These are phyloP conservation scores for Paraplagusia blochii DNA, from an alignment of 2,113 vertebrate species.

Conservation along the genomic window DNA sequence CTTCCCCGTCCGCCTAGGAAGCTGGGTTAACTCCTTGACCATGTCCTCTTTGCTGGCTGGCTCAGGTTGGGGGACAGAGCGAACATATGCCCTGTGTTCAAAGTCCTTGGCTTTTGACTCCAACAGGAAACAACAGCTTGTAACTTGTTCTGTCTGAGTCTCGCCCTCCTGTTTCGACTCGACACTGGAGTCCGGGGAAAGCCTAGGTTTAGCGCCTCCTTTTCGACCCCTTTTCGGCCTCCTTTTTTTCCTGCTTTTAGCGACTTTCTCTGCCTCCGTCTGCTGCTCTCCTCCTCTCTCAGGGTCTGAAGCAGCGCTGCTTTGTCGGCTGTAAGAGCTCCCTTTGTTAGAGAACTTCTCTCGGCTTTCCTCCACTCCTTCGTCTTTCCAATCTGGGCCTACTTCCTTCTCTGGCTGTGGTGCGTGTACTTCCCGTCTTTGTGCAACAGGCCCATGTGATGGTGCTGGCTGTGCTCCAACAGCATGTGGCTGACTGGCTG, in stretches of 20 bases:
- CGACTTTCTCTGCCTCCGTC: constrained; percentile 13
- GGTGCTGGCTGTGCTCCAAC: constrained; percentile 48
- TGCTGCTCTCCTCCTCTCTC: constrained; percentile 20
- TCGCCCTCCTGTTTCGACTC: constrained; percentile 36
- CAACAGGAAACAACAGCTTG: neutral
- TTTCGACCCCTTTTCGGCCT: constrained; percentile 39
- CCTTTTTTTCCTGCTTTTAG: constrained; percentile 37
- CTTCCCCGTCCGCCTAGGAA: constrained; percentile 38
- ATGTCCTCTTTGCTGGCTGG: constrained; percentile 16
- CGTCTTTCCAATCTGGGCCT: constrained; percentile 35
- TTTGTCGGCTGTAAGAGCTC: constrained; percentile 24
- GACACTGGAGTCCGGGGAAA: constrained; percentile 38
- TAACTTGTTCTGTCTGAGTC: constrained; percentile 8
- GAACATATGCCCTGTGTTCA: constrained; percentile 9
- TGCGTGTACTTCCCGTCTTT: constrained; percentile 49
- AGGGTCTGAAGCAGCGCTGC: constrained; percentile 16
- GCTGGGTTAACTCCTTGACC: constrained; percentile 32
- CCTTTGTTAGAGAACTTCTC: constrained; percentile 20
- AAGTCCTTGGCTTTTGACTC: constrained; percentile 14
- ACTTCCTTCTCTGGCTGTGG: constrained; percentile 37
- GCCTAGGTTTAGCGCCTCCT: constrained; percentile 27
- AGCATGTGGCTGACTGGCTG: constrained; percentile 41
- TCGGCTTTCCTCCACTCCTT: constrained; percentile 35
- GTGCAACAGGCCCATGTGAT: constrained; percentile 36
- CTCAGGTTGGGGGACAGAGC: constrained; percentile 9